Percentiles rank a stretch among this genome's conserved stretches.
phyloP scores from a whole-genome alignment of 2,797 vertebrate species.

The Alcedo quadribrachys region DNA sequence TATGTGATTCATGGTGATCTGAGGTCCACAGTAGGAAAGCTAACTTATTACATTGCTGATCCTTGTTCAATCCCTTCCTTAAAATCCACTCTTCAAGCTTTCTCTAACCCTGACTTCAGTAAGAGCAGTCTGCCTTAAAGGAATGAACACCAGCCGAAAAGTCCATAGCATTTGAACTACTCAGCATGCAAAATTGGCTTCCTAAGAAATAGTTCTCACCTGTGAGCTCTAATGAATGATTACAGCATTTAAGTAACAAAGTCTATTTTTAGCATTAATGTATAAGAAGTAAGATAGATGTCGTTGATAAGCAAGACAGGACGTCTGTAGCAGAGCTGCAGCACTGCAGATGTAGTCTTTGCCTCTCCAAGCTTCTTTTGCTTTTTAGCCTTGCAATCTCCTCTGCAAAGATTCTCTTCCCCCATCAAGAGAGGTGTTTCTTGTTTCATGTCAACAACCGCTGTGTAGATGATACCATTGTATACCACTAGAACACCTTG shows the following conservation, averaged over 20 bases:
- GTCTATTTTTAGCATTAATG: neutral
- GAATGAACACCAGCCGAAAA: neutral
- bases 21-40: neutral
- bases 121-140: neutral
- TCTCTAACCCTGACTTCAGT: neutral
- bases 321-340: neutral
- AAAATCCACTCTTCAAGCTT: neutral
- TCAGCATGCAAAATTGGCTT: neutral
- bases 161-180: neutral
- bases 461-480: too few species aligned
- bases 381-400: too few species aligned
- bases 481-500: neutral
- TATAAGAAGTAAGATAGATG: neutral
- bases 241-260: conserved; percentile 16
- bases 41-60: neutral
- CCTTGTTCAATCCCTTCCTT: neutral
- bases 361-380: neutral
- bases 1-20: neutral
- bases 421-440: too few species aligned
- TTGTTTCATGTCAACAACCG: too few species aligned
- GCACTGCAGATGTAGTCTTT: neutral
- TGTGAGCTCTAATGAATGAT: conserved; percentile 15
- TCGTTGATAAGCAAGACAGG: neutral
- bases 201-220: neutral
- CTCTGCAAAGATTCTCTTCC: too few species aligned